These are phyloP conservation scores for Entosphenus tridentatus DNA, from an alignment of 2,113 vertebrate genomes.

Conservation along the genomic window DNA sequence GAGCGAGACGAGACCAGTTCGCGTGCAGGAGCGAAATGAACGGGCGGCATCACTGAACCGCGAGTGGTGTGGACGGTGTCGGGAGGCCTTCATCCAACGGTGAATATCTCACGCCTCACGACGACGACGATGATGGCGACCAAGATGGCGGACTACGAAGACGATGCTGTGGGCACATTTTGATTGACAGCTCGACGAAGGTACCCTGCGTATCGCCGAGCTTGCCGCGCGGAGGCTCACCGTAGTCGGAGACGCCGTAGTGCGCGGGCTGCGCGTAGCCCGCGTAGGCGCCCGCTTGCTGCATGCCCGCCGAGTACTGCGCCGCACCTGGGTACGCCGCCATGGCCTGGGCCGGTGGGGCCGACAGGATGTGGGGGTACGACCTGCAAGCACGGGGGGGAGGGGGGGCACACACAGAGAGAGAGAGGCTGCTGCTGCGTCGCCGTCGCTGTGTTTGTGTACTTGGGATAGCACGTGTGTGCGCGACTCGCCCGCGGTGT, in stretches of 20 bases:
- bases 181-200: too few species aligned
- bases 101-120: too few species aligned
- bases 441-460: not conserved
- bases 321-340: slow-evolving; percentile 2
- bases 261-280: slow-evolving; percentile 2
- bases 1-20: too few species aligned
- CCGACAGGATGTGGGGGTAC: slow-evolving; percentile 2
- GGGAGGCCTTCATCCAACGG: too few species aligned
- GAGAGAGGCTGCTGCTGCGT: not conserved
- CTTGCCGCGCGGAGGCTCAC: not conserved
- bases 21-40: too few species aligned
- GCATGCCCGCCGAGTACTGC: slow-evolving; percentile 1
- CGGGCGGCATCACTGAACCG: too few species aligned
- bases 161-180: too few species aligned
- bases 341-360: slow-evolving; percentile 2
- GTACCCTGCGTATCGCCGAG: too few species aligned
- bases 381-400: not conserved
- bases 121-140: too few species aligned
- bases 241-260: slow-evolving; percentile 2
- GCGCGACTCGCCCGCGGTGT: not conserved
- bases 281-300: not conserved
- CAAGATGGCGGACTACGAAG: too few species aligned
- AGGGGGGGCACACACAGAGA: too few species aligned
- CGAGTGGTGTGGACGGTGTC: too few species aligned
- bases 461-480: not conserved